A percentile compares a stretch with the other conserved stretches of the same genome.
Evolutionary conservation across 2,888 invertebrate species (phyloP).

Genomic region (Yponomeuta evonymella): DNA sequence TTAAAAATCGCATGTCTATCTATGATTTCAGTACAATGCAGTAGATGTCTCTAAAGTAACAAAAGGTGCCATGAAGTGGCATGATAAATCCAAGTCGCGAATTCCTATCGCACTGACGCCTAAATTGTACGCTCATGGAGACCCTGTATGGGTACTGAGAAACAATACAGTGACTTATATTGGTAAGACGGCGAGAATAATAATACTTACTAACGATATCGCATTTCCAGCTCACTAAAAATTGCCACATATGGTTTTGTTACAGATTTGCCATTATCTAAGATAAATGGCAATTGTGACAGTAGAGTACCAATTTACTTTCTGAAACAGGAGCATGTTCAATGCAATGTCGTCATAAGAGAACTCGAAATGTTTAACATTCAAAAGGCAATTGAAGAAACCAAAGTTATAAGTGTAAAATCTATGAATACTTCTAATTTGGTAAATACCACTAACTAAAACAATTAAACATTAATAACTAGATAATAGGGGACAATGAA

Average conservation of each 20-base stretch:
- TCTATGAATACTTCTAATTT: constrained; percentile 41
- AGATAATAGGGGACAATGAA: neutral
- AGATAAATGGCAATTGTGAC: constrained; percentile 51
- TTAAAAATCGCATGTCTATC: neutral
- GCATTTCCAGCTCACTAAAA: no score
- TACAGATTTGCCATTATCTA: constrained; percentile 52
- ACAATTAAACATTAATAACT: constrained; percentile 4
- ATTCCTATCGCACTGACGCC: constrained; percentile 34
- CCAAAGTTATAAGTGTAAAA: constrained; percentile 44
- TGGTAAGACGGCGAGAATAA: constrained; percentile 21
- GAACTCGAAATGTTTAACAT: constrained; percentile 60
- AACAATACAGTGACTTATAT: constrained; percentile 45
- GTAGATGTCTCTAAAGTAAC: constrained; percentile 24
- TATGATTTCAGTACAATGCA: constrained; percentile 33
- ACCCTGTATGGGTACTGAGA: constrained; percentile 52
- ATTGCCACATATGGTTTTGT: constrained; percentile 6
- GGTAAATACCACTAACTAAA: constrained; percentile 34
- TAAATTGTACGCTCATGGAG: constrained; percentile 40
- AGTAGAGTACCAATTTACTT: constrained; percentile 46
- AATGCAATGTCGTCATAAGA: constrained; percentile 48
- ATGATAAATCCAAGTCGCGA: constrained; percentile 26
- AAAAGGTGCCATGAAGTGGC: constrained; percentile 38
- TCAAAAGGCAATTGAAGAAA: constrained; percentile 39
- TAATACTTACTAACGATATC: neutral
- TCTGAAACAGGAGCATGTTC: constrained; percentile 43